Base-by-base conservation (phyloP, 2,797 vertebrate genomes). In the Siniperca obscura region DNA sequence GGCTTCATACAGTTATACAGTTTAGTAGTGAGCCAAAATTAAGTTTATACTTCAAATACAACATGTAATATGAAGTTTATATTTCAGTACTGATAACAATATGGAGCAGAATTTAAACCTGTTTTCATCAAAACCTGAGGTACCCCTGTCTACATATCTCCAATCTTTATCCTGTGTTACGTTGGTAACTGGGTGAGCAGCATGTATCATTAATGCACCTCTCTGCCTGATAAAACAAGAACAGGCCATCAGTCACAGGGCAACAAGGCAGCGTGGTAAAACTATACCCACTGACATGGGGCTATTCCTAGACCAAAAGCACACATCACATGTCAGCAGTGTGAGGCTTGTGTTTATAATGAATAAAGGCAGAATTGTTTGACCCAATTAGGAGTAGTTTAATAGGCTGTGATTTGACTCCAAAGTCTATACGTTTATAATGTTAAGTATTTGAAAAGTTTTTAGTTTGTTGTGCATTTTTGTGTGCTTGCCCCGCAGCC, bases 401-500 rank as follows among this genome's bases (percentile, higher is more conserved):
- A 27, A 40, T 22, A n/a, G n/a, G 3, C 40, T 48, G 38, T 64
- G 70, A 65, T 48, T 34, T 30, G 64, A 19, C 40, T 52, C 9
- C 34, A 60, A 2, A 71, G n/a, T 8, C 27, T 7, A 16, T 30
- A 21, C 0, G 5, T 50, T 68, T 50, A 9, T 67, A 11, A n/a
- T 38, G 10, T 42, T 34, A 5, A 53, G 3, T 64, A 6, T 74
- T 64, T 75, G 1, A 17, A 76, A 64, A 7, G 9, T 19, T 25
- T 56, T 19, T 46, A 12, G n/a, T 27, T 79, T 27, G 67, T 46
- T 61, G 22, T 87, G 30, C 46, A 34, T 74, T 19, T 76, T 5
- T 80, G 40, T 67, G 12, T 82, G 21, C 74, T 55, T 74, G 57
- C 70, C 19, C 66, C 22, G 9, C 92, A 98, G 98, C 96, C 0